phyloP scores from a whole-genome alignment of 1,140 invertebrate genomes.

The Aphaenogaster rudis region DNA sequence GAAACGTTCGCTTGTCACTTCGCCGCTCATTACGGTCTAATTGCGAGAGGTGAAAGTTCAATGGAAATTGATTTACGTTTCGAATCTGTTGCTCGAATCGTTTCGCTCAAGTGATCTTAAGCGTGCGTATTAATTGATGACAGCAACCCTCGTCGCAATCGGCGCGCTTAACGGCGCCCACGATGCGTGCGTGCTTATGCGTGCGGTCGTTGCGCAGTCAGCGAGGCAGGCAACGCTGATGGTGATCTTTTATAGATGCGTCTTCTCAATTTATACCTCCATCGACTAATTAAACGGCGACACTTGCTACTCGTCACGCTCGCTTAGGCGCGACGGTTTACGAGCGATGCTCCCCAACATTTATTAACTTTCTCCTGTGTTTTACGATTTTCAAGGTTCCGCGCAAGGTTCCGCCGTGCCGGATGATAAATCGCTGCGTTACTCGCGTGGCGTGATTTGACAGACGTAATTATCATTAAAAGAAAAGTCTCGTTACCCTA shows the following conservation, averaged over 20 bases:
- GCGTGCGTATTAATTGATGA: conserved; percentile 50
- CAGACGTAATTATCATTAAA: background rate
- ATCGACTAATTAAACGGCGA: conserved; percentile 51
- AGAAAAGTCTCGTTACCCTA: background rate
- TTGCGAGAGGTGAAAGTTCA: conserved; percentile 15
- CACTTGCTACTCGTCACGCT: conserved; percentile 56
- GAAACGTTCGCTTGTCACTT: background rate
- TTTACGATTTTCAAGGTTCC: background rate
- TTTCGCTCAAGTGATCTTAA: conserved; percentile 38
- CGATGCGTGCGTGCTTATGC: background rate
- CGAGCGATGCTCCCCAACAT: background rate
- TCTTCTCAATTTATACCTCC: conserved; percentile 33
- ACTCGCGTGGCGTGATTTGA: background rate
- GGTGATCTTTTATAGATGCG: conserved; percentile 22
- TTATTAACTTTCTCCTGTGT: conserved; percentile 19
- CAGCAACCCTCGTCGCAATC: conserved; percentile 32
- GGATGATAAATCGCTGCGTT: background rate
- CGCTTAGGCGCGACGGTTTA: conserved; percentile 1
- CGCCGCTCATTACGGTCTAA: background rate
- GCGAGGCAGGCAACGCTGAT: background rate
- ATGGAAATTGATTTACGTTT: conserved; percentile 21
- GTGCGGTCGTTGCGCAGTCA: conserved; percentile 1
- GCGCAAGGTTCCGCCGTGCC: background rate
- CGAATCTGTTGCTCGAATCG: conserved; percentile 2
- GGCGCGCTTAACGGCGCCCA: background rate